A percentile compares a stretch with the other conserved stretches of the same genome.
phyloP scores from a whole-genome alignment of 2,888 invertebrate genomes.

The Xiphydria camelus region DNA sequence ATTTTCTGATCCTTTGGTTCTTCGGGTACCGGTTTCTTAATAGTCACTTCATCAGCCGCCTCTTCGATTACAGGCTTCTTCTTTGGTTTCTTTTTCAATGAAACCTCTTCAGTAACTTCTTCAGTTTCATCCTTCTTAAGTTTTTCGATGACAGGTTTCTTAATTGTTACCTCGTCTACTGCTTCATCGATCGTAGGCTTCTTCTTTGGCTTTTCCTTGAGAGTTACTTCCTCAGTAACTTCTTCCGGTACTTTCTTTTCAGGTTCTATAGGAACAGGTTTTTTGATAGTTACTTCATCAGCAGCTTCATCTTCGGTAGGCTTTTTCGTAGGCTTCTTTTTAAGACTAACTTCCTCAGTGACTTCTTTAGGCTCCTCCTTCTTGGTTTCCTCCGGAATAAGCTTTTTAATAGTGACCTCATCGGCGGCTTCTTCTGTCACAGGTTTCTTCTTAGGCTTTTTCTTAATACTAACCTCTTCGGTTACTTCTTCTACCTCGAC shows the following conservation, averaged over 20 bases:
- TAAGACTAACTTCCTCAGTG: conserved; percentile 31
- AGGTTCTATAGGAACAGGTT: conserved; percentile 21
- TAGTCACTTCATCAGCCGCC: conserved; percentile 53
- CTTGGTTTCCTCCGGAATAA: conserved; percentile 25
- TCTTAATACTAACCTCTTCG: conserved; percentile 40
- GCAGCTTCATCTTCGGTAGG: conserved; percentile 22
- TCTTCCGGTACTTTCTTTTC: conserved; percentile 34
- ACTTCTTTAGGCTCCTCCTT: conserved; percentile 38
- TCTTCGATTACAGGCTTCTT: conserved; percentile 56
- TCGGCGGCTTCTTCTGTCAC: conserved; percentile 42
- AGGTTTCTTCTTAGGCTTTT: conserved; percentile 36
- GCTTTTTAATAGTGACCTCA: conserved; percentile 42
- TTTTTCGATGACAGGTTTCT: conserved; percentile 22
- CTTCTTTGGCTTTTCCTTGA: conserved; percentile 35
- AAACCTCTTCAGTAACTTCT: conserved; percentile 55
- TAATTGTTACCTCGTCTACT: conserved; percentile 38
- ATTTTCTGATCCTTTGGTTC: conserved; percentile 28
- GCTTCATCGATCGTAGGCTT: conserved; percentile 57
- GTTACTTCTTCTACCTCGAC: conserved; percentile 34
- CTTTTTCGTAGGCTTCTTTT: conserved; percentile 40
- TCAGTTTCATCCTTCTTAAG: conserved; percentile 30
- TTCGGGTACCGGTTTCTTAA: conserved; percentile 33
- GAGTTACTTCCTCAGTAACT: conserved; percentile 36
- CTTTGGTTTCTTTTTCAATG: conserved; percentile 57
- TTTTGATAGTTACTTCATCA: conserved; percentile 18